phyloP scores from a whole-genome alignment of 2,113 vertebrate genomes.

The Rhegmatorhina hoffmannsi region DNA sequence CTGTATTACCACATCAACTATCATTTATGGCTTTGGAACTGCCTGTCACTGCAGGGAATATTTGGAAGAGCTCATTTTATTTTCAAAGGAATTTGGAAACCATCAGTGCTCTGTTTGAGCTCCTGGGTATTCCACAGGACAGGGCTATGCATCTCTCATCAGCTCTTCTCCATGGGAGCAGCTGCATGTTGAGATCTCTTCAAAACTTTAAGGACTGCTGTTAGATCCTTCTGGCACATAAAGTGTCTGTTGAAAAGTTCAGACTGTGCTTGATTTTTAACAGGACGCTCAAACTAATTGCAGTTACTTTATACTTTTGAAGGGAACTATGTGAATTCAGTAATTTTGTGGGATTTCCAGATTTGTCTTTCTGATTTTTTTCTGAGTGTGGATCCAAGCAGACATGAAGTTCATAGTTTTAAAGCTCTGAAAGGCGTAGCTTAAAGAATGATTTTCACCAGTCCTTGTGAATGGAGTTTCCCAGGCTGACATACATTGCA shows the following conservation, averaged over 20 bases:
- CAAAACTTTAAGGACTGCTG: not conserved
- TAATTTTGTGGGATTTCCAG: not conserved
- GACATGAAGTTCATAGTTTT: not conserved
- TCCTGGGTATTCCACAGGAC: not conserved
- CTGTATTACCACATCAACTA: not conserved
- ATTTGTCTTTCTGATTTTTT: not conserved
- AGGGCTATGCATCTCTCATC: not conserved
- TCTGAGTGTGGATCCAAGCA: not conserved
- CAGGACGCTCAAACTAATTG: not conserved
- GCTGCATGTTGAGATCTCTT: not conserved
- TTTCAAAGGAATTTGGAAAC: slow-evolving; percentile 20
- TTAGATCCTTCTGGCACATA: not conserved
- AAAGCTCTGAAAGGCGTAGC: not conserved
- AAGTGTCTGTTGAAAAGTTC: not conserved
- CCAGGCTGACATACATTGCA: not conserved
- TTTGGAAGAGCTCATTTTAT: not conserved
- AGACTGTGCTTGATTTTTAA: not conserved
- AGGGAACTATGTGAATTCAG: not conserved
- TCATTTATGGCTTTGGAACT: not conserved
- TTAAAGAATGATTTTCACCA: not conserved
- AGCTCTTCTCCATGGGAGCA: not conserved
- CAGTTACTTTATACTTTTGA: not conserved
- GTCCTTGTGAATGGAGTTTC: not conserved
- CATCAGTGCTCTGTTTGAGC: not conserved
- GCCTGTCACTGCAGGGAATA: not conserved